Percentiles rank a stretch among this genome's conserved stretches.
Evolutionary conservation across 2,113 vertebrate species (phyloP).

Genomic region (Channa argus): DNA sequence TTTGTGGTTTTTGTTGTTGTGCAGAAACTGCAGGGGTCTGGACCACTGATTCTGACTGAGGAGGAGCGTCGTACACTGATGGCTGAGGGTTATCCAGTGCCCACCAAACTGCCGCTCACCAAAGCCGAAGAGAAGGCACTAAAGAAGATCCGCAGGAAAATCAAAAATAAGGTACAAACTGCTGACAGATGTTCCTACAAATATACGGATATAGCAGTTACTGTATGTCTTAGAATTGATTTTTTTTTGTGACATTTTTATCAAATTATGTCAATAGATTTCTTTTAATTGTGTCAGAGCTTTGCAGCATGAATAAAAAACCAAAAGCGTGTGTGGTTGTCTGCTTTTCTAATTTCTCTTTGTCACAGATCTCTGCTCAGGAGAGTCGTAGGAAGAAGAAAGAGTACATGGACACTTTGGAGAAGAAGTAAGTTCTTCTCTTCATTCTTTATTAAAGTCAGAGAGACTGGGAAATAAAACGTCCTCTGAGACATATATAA

Average conservation of each 20-base stretch:
- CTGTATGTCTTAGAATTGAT: too few relatives aligned
- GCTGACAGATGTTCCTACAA: too few relatives aligned
- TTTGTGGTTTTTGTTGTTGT: not conserved
- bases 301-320: too few relatives aligned
- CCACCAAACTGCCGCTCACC: slow-evolving; percentile 94
- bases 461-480: not conserved
- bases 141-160: slow-evolving; percentile 98
- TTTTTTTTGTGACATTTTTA: too few relatives aligned
- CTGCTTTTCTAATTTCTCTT: not conserved
- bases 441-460: not conserved
- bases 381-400: slow-evolving; percentile 99
- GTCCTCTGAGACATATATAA: too few relatives aligned
- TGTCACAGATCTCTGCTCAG: slow-evolving; percentile 94
- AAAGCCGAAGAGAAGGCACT: slow-evolving; percentile 98
- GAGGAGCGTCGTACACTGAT: slow-evolving; percentile 97
- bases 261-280: too few relatives aligned
- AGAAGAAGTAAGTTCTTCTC: slow-evolving; percentile 91
- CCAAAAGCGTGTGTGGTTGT: not conserved
- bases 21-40: slow-evolving; percentile 93
- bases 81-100: slow-evolving; percentile 96
- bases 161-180: slow-evolving; percentile 91
- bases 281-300: too few relatives aligned
- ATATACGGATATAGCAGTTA: too few relatives aligned
- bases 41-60: slow-evolving; percentile 94
- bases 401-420: slow-evolving; percentile 98